Evolutionary conservation across 1,140 invertebrate species (phyloP).

Genomic region (Andrena cerasifolii): DNA sequence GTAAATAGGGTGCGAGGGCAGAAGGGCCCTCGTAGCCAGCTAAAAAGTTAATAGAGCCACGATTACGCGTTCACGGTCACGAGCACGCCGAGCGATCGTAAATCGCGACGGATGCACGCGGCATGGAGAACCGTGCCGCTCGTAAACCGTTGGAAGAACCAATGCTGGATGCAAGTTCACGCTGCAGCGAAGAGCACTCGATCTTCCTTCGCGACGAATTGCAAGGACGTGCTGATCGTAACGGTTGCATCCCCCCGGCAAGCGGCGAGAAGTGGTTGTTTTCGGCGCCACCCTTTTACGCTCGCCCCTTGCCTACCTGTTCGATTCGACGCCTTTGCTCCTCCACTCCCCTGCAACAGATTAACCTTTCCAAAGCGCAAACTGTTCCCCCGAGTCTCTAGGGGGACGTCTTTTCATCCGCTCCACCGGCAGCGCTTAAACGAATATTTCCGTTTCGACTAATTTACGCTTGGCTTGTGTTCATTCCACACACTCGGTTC

Average conservation of each 20-base stretch:
- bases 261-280: not conserved
- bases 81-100: constrained; percentile 1
- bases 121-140: not conserved
- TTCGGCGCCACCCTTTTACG: constrained; percentile 26
- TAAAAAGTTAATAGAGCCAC: not conserved
- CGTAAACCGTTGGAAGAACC: constrained; percentile 15
- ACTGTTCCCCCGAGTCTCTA: not conserved
- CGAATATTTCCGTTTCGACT: too few relatives aligned
- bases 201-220: not conserved
- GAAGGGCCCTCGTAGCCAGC: too few relatives aligned
- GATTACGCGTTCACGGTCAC: not conserved
- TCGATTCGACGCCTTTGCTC: not conserved
- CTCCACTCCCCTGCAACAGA: not conserved
- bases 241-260: not conserved
- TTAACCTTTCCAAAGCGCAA: not conserved
- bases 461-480: too few relatives aligned
- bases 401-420: not conserved
- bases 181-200: not conserved
- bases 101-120: not conserved
- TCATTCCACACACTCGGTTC: too few relatives aligned
- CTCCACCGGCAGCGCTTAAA: too few relatives aligned
- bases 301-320: not conserved
- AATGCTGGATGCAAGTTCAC: not conserved
- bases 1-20: too few relatives aligned
- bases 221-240: constrained; percentile 18